Evolutionary conservation across 2,113 vertebrate genomes (phyloP).

Genomic region (Cynoglossus semilaevis): DNA sequence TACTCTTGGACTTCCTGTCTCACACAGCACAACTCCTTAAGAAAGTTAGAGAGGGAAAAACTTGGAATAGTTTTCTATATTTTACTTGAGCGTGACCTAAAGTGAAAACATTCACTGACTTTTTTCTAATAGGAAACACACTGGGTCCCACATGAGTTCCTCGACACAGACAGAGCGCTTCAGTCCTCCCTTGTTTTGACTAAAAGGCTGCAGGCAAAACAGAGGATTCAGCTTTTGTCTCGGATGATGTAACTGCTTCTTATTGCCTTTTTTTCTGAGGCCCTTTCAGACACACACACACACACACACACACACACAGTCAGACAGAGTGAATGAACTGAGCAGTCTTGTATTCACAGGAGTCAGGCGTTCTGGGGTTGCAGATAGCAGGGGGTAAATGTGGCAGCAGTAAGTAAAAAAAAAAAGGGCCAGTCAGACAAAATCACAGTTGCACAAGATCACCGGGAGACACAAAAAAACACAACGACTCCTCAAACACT

Average conservation of each 20-base stretch:
- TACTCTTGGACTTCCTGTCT: conserved; percentile 53
- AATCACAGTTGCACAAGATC: conserved; percentile 41
- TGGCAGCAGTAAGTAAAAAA: conserved; percentile 35
- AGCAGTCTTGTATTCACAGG: conserved; percentile 30
- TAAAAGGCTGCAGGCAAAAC: conserved; percentile 31
- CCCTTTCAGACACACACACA: conserved; percentile 5
- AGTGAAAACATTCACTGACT: conserved; percentile 21
- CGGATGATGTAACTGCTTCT: conserved; percentile 56
- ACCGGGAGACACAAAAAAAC: conserved; percentile 27
- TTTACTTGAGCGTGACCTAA: conserved; percentile 29
- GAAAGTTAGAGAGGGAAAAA: no score
- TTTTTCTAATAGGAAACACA: conserved; percentile 26
- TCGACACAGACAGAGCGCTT: conserved; percentile 19
- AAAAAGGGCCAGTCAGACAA: conserved; percentile 59
- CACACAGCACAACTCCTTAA: conserved; percentile 36
- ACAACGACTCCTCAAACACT: conserved; percentile 7
- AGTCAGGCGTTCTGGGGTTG: conserved; percentile 36
- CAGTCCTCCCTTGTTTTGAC: conserved; percentile 32
- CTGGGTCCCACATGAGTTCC: conserved; percentile 12
- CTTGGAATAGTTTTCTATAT: background rate
- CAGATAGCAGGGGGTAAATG: conserved; percentile 51
- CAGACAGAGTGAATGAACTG: conserved; percentile 19
- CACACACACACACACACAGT: conserved; percentile 12
- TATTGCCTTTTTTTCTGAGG: conserved; percentile 39
- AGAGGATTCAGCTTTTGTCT: conserved; percentile 33